These are phyloP conservation scores for Chlorops oryzae DNA, from an alignment of 1,140 invertebrate species.

Conservation along the genomic window DNA sequence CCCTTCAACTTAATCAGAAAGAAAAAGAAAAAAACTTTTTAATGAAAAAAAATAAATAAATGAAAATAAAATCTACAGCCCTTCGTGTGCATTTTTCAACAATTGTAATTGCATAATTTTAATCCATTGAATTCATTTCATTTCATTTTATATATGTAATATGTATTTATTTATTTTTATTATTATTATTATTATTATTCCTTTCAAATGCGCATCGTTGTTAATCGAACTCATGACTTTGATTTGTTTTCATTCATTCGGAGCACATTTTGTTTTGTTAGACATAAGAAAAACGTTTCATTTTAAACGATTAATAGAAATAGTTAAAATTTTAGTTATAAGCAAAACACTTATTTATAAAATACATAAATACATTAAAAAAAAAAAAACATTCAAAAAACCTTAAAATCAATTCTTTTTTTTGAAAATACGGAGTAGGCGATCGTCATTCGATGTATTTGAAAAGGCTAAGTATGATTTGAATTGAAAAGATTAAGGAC, in stretches of 20 bases:
- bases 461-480: too few species aligned
- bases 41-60: slow-evolving; percentile 10
- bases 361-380: too few species aligned
- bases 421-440: too few species aligned
- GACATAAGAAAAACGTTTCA: too few species aligned
- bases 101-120: slow-evolving; percentile 8
- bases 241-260: background rate
- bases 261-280: too few species aligned
- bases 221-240: background rate
- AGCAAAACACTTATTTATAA: too few species aligned
- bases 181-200: slow-evolving; percentile 17
- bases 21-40: slow-evolving; percentile 15
- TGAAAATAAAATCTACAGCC: slow-evolving; percentile 8
- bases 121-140: slow-evolving; percentile 18
- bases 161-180: background rate
- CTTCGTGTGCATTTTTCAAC: slow-evolving; percentile 7
- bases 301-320: too few species aligned
- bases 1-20: slow-evolving; percentile 8
- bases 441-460: too few species aligned
- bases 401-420: too few species aligned
- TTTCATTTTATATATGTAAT: background rate
- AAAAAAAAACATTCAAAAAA: too few species aligned
- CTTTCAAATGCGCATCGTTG: slow-evolving; percentile 15
- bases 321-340: too few species aligned
- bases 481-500: too few species aligned